These are phyloP conservation scores for Larimichthys polyactis DNA, from an alignment of 2,113 vertebrate genomes.

Conservation along the genomic window DNA sequence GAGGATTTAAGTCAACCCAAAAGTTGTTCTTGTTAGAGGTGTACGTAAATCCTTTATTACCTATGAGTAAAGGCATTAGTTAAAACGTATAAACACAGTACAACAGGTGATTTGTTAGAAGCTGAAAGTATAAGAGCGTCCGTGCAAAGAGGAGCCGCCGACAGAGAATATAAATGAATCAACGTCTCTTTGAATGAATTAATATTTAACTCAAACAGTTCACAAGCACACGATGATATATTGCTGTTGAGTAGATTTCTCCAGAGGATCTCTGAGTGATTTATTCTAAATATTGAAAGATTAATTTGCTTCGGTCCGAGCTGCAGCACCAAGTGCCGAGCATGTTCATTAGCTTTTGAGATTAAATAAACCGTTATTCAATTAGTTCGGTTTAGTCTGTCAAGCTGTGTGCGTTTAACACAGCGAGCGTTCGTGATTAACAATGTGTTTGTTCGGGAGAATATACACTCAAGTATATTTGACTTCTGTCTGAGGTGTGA, in stretches of 20 bases:
- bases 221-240: background rate
- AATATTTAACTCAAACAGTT: background rate
- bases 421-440: background rate
- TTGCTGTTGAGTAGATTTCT: background rate
- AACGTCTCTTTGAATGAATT: background rate
- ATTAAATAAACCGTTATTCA: conserved; percentile 49
- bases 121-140: background rate
- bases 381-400: conserved; percentile 27
- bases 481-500: background rate
- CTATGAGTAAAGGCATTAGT: background rate
- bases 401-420: background rate
- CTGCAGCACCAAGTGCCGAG: accelerated
- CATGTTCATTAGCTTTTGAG: conserved; percentile 24
- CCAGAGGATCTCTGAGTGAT: background rate
- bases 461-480: too few species aligned
- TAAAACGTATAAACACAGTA: background rate
- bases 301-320: background rate
- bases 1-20: background rate
- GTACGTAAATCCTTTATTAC: background rate
- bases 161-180: background rate
- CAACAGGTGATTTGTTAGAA: background rate
- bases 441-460: background rate
- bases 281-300: background rate
- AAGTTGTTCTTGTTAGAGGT: background rate
- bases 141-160: background rate